phyloP scores from a whole-genome alignment of 2,113 vertebrate genomes.

The Probosciger aterrimus region DNA sequence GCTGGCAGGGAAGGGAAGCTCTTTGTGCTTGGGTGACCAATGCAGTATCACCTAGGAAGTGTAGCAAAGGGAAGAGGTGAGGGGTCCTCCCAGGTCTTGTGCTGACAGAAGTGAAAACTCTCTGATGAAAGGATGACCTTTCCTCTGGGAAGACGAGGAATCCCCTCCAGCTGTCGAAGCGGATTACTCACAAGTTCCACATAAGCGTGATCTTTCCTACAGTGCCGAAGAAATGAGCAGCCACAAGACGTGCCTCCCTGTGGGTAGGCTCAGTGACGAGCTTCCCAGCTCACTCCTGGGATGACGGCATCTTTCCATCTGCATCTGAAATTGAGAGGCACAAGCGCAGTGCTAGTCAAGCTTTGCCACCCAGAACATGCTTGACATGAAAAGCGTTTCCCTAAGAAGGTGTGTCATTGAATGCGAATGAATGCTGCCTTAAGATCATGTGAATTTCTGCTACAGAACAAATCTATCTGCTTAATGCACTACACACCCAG shows the following conservation, averaged over 20 bases:
- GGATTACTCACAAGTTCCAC: neutral
- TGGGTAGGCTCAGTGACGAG: neutral
- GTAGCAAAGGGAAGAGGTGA: neutral
- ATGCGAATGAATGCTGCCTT: neutral
- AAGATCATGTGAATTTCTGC: neutral
- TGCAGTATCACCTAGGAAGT: neutral
- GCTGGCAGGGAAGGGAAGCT: neutral
- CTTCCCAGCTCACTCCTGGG: neutral
- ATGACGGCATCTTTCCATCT: neutral
- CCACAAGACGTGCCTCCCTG: neutral
- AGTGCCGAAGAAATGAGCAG: neutral
- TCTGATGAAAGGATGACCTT: neutral
- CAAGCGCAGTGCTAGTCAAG: neutral
- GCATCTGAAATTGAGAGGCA: neutral
- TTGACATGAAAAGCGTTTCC: neutral
- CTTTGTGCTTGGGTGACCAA: neutral
- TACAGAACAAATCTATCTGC: neutral
- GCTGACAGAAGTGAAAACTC: neutral
- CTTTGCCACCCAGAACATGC: neutral
- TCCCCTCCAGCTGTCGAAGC: neutral
- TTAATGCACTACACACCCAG: neutral
- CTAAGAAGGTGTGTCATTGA: neutral
- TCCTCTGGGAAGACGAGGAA: neutral
- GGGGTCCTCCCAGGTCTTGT: neutral
- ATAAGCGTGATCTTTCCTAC: neutral